Conservation (phyloP, 2,888 invertebrate genomes). For the Brenthis daphne region DNA sequence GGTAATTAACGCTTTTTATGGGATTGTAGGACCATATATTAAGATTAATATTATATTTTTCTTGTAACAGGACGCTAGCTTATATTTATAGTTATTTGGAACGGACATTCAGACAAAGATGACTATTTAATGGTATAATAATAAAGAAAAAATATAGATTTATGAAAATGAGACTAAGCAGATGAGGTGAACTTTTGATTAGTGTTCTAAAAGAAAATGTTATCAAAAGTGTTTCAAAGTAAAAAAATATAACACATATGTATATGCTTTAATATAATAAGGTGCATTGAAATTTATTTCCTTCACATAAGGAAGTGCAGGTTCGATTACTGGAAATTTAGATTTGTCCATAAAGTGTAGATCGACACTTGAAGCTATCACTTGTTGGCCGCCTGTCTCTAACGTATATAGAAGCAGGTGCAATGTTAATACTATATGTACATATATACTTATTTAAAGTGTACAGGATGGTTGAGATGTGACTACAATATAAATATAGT, state of each 20-base stretch:
- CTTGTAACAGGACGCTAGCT: neutral
- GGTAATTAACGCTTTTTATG: conserved; percentile 15
- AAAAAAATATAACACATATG: too few species aligned
- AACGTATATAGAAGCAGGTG: conserved; percentile 6
- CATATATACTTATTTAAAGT: conserved; percentile 53
- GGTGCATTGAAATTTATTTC: too few species aligned
- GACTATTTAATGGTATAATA: too few species aligned
- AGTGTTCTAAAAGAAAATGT: too few species aligned
- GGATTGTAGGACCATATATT: neutral
- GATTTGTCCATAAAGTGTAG: neutral
- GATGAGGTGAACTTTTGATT: too few species aligned
- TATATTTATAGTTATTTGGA: neutral
- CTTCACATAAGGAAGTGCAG: too few species aligned
- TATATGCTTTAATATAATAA: too few species aligned
- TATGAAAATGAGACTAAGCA: too few species aligned
- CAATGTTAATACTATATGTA: conserved; percentile 42
- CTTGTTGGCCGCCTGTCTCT: conserved; percentile 22
- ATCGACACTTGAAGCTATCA: conserved; percentile 12
- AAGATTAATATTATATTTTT: conserved; percentile 12
- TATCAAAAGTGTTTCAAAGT: too few species aligned
- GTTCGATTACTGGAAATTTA: neutral
- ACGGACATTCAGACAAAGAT: neutral
- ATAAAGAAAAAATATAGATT: too few species aligned
- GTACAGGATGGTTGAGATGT: conserved; percentile 11
- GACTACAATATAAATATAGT: neutral